Percentiles rank a stretch among this genome's conserved stretches.
Evolutionary conservation across 2,797 vertebrate species (phyloP).

Genomic region (Brotogeris chrysoptera): DNA sequence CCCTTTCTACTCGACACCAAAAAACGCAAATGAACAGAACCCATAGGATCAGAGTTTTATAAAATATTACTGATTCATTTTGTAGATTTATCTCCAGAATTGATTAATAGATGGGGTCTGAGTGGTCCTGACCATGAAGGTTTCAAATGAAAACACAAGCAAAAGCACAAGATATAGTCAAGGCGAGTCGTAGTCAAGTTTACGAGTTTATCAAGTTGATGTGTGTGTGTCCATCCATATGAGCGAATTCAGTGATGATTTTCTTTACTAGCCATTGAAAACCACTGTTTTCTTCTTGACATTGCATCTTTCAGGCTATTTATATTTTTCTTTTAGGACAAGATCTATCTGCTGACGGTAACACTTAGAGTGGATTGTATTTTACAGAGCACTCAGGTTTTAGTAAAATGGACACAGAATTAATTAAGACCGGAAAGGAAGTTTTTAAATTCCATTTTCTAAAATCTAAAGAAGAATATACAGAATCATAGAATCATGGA

Average conservation of each 20-base stretch:
- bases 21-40: not conserved
- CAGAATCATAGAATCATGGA: not conserved
- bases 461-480: slow-evolving; percentile 12
- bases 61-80: not conserved
- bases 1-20: not conserved
- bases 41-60: not conserved
- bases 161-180: not conserved
- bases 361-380: slow-evolving; percentile 19
- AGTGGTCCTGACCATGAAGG: not conserved
- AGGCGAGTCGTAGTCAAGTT: not conserved
- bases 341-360: slow-evolving; percentile 1
- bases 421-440: slow-evolving; percentile 17
- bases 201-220: not conserved
- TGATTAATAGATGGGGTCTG: not conserved
- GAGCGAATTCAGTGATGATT: not conserved
- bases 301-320: not conserved
- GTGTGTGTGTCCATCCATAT: not conserved
- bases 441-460: not conserved
- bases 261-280: not conserved
- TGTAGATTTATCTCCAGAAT: not conserved
- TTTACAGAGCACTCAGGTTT: slow-evolving; percentile 40
- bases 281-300: not conserved
- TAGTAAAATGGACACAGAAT: slow-evolving; percentile 25
- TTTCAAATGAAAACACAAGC: not conserved
- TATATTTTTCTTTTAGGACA: not conserved